A percentile compares a stretch with the other conserved stretches of the same genome.
These are phyloP conservation scores for Drosophila histrio DNA, from an alignment of 2,888 invertebrate species.

Conservation along the genomic window DNA sequence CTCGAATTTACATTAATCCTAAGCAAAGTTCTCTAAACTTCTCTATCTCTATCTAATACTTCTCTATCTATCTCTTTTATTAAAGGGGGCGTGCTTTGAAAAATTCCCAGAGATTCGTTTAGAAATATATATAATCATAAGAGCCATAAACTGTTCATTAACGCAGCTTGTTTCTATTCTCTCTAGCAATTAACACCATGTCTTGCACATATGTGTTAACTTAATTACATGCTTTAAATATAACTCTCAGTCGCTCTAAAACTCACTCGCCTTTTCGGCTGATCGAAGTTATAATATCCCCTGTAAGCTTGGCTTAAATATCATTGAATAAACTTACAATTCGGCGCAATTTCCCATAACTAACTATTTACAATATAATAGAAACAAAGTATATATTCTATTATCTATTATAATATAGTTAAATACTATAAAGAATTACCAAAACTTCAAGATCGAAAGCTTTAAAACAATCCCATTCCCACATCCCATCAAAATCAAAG, in stretches of 20 bases:
- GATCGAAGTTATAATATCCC: not conserved
- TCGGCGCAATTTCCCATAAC: no score
- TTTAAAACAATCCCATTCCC: no score
- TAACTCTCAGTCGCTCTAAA: not conserved
- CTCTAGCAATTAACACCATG: constrained; percentile 46
- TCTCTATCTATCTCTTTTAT: not conserved
- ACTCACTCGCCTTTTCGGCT: not conserved
- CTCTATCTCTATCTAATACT: not conserved
- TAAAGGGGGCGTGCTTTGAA: constrained; percentile 41
- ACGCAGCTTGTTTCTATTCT: constrained; percentile 43
- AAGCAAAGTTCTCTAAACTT: not conserved
- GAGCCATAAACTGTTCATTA: constrained; percentile 13
- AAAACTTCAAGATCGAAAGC: no score
- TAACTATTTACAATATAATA: no score
- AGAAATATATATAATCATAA: constrained; percentile 5
- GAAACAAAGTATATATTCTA: no score
- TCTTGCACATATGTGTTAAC: constrained; percentile 58
- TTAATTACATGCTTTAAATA: constrained; percentile 47
- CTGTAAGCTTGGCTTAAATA: not conserved
- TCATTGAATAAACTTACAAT: no score
- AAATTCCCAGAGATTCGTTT: constrained; percentile 31
- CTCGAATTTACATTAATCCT: not conserved
- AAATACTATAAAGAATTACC: no score
- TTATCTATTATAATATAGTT: no score
- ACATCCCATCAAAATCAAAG: no score